Base-by-base conservation (phyloP, 1,140 invertebrate species). In the Heliothis virescens region DNA sequence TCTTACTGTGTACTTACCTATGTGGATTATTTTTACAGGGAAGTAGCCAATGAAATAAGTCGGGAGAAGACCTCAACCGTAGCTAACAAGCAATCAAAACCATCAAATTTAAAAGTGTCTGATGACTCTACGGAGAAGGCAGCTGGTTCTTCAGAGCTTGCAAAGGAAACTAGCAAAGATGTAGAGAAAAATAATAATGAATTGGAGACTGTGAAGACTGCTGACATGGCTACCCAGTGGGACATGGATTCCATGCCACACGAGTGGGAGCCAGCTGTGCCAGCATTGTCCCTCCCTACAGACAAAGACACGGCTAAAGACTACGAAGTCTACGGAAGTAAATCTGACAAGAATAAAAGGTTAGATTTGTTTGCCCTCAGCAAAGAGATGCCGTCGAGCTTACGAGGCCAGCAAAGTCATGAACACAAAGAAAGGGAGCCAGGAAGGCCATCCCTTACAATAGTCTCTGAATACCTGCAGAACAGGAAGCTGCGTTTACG, bases 161-260 rank as follows among this genome's bases (percentile, higher is more conserved):
- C 29, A 41, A 55, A 86, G 41, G 53, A 75, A 18, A 26, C 29
- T 18, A 73, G 65, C 65, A 79, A 86, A 57, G 63, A 82, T 41
- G 71, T 53, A 59, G 79, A 84, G n/a, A 82, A 83, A 55, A n/a
- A 9, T 16, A 76, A 83, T 34, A 73, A 13, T 59, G 79, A 84
- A 59, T 10, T 21, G 59, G 79, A 80, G 9, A n/a, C 16, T 81
- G 69, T 86, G 65, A 79, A 63, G 52, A 92, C 83, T 71, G 85
- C 82, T 87, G 91, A 94, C 59, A 94, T 93, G 87, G 91, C 84
- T 59, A 93, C 91, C 16, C 93, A 94, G 62, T 94, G 91, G 91
- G 86, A 91, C 57, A 74, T 65, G 41, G 85, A 89, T 62, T 82
- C 86, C 26, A 47, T 89, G 41, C 83, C 87, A 15, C 86, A 86